Percentiles rank a stretch among this genome's conserved stretches.
Evolutionary conservation across 1,140 invertebrate genomes (phyloP).

Genomic region (Stegodyphus mimosarum): DNA sequence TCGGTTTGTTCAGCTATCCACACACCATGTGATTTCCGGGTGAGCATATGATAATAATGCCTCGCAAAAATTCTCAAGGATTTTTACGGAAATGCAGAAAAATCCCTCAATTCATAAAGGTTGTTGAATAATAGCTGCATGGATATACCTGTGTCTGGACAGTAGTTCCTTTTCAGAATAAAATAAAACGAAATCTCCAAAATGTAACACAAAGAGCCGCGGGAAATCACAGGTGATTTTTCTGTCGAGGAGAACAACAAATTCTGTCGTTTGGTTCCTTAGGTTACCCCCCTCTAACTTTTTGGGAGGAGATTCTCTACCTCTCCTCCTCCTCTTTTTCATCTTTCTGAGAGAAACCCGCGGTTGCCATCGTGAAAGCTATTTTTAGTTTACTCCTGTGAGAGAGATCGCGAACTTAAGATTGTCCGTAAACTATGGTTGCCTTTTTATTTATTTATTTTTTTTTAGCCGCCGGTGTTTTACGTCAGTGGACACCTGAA

Average conservation of each 20-base stretch:
- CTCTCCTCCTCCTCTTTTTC: constrained; percentile 12
- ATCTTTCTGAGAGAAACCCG: constrained; percentile 3
- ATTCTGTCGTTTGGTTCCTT: constrained; percentile 48
- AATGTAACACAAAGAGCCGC: constrained; percentile 33
- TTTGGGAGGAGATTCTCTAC: neutral
- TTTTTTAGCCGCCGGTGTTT: neutral
- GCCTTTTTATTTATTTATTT: neutral
- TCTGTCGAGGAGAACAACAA: constrained; percentile 56
- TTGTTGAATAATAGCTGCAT: constrained; percentile 15
- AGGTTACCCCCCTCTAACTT: constrained; percentile 8
- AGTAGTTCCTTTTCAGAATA: constrained; percentile 25
- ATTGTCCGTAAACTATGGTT: constrained; percentile 5
- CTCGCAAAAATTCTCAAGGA: constrained; percentile 45
- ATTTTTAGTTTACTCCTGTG: constrained; percentile 49
- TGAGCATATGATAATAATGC: constrained; percentile 23
- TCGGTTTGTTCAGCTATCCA: neutral
- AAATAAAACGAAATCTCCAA: constrained; percentile 33
- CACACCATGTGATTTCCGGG: constrained; percentile 22
- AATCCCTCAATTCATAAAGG: constrained; percentile 44
- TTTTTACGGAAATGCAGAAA: constrained; percentile 41
- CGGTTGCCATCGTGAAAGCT: constrained; percentile 31
- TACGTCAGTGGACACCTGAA: neutral
- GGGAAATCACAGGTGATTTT: constrained; percentile 60
- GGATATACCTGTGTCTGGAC: constrained; percentile 21
- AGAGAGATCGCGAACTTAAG: constrained; percentile 31